Conservation (phyloP, 2,113 vertebrate genomes). For the Octodon degus region DNA sequence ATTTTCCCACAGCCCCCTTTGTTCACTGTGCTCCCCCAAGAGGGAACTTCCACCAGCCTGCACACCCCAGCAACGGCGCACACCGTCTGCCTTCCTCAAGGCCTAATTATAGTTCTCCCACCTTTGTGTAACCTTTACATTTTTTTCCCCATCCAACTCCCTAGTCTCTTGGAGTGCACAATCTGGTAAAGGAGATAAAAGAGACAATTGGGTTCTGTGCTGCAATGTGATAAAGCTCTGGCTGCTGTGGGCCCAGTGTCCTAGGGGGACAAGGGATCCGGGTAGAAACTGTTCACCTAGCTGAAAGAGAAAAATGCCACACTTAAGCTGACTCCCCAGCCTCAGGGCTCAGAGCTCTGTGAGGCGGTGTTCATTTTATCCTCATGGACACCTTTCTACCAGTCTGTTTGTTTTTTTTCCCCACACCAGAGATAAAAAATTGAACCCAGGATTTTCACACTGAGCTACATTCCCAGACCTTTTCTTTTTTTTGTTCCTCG, state of each 20-base stretch:
- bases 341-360: background rate
- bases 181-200: slow-evolving; percentile 52
- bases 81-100: slow-evolving; percentile 35
- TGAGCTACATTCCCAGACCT: background rate
- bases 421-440: background rate
- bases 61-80: background rate
- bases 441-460: background rate
- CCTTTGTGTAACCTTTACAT: slow-evolving; percentile 5
- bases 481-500: background rate
- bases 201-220: slow-evolving; percentile 57
- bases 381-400: background rate
- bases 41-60: background rate
- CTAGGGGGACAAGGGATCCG: background rate
- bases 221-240: background rate
- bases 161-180: background rate
- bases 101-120: slow-evolving; percentile 8
- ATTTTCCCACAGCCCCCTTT: background rate
- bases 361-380: background rate
- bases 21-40: background rate
- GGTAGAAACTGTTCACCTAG: background rate
- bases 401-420: background rate
- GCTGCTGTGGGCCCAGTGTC: background rate
- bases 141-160: background rate
- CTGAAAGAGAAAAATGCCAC: slow-evolving; percentile 49
- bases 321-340: background rate